phyloP scores from a whole-genome alignment of 2,888 invertebrate species.

The Ornithoptera alexandrae region DNA sequence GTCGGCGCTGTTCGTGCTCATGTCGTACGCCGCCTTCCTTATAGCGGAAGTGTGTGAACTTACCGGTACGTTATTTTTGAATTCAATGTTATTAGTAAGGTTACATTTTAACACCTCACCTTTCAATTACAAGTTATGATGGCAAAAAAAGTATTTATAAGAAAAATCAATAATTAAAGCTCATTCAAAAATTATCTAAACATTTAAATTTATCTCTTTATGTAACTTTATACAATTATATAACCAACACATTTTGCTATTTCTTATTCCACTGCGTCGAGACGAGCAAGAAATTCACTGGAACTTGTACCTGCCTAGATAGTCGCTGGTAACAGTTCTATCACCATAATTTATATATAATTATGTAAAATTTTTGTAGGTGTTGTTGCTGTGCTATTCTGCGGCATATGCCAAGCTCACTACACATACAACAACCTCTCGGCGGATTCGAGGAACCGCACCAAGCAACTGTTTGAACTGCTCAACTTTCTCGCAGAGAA shows the following conservation, averaged over 20 bases:
- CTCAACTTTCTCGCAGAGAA: slow-evolving; percentile 98
- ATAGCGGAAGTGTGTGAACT: slow-evolving; percentile 97
- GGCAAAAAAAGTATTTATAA: background rate
- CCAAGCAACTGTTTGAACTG: slow-evolving; percentile 95
- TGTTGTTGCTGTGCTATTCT: slow-evolving; percentile 98
- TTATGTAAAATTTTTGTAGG: slow-evolving; percentile 68
- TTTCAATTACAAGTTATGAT: background rate
- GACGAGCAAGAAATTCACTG: too few relatives aligned
- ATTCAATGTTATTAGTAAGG: slow-evolving; percentile 8
- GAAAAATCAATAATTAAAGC: too few relatives aligned
- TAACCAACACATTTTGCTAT: too few relatives aligned
- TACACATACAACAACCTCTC: slow-evolving; percentile 99
- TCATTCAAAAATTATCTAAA: too few relatives aligned
- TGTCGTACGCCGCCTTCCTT: slow-evolving; percentile 98
- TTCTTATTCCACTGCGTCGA: too few relatives aligned
- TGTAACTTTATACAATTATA: too few relatives aligned
- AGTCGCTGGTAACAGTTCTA: too few relatives aligned
- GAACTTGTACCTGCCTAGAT: too few relatives aligned
- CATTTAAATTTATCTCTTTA: too few relatives aligned
- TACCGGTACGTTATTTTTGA: slow-evolving; percentile 84
- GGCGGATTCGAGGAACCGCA: slow-evolving; percentile 89
- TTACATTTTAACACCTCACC: background rate
- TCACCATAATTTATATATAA: too few relatives aligned
- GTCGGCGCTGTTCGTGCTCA: slow-evolving; percentile 96
- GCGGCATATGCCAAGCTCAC: slow-evolving; percentile 99